Evolutionary conservation across 2,888 invertebrate species (phyloP), one percentile per base, ranked within the genome.

Genomic region (Aporophyla nigra): DNA sequence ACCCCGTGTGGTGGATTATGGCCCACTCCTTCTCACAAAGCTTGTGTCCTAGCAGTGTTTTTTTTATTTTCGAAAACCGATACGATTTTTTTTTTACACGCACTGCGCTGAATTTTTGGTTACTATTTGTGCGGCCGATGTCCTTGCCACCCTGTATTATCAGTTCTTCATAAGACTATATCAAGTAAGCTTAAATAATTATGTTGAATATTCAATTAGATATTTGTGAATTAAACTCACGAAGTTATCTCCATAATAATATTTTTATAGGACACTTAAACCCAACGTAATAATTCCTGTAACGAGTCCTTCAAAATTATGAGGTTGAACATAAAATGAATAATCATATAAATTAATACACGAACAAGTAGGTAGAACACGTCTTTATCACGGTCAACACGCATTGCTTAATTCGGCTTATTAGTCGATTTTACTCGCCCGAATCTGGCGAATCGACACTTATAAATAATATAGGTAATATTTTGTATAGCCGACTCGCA

Each of bases 201-300:
- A 14, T n/a, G 53, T 19, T 54, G 21, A 62, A 54, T 62, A 78
- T 78, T 70, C 21, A 78, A 33, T 78, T 40, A 54, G 3, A 21
- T 53, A 56, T 62, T 58, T 67, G 19, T 63, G 40, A 43, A 71
- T 56, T n/a, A 21, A 62, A 27, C 58, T 74, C 16, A 63, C 27
- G 63, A 72, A 80, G 24, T 53, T 77, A 80, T 80, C 53, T 59
- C 19, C 33, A 19, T 53, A 63, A 58, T 77, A 72, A 82, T 46
- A 46, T 27, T 76, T 82, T 80, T 69, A 82, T 69, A 40, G 43
- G 56, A 54, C 12, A 70, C 68, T 70, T 61, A 82, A n/a, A 76
- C 59, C 69, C n/a, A 43, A 51, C 51, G 24, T 58, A 70, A 76
- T 82, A 69, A 82, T 56, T 70, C 66, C 43, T 43, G 76, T 61